Percentiles rank a stretch among this genome's conserved stretches.
Conservation (phyloP, 2,113 vertebrate species). For the Burhinus bistriatus region DNA sequence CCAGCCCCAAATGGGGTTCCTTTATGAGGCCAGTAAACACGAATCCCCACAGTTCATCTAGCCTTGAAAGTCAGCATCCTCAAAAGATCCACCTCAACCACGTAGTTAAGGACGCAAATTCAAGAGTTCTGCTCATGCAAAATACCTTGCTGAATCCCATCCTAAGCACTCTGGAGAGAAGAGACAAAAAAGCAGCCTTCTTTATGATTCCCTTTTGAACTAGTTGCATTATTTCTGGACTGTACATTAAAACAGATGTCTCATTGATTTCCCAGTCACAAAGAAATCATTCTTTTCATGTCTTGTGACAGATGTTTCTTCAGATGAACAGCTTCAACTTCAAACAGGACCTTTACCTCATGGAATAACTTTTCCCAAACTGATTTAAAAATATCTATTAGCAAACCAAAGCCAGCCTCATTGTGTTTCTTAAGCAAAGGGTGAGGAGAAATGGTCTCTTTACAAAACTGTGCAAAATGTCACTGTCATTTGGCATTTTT, state of each 20-base stretch:
- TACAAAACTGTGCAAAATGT: background rate
- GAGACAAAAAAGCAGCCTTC: conserved; percentile 26
- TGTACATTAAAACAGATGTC: conserved; percentile 63
- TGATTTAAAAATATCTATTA: conserved; percentile 22
- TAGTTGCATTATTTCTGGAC: conserved; percentile 30
- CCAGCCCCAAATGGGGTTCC: background rate
- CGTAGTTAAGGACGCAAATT: background rate
- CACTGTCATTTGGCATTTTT: background rate
- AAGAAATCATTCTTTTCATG: conserved; percentile 60
- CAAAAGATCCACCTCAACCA: background rate
- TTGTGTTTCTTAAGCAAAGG: background rate
- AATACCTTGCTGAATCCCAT: background rate
- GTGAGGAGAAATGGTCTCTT: background rate
- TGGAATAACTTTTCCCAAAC: conserved; percentile 34
- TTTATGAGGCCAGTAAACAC: background rate
- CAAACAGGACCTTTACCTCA: conserved; percentile 48
- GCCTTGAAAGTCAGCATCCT: background rate
- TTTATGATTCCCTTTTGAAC: conserved; percentile 38
- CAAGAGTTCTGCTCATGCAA: background rate
- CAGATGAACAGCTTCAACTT: conserved; percentile 12
- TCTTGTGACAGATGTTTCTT: conserved; percentile 50
- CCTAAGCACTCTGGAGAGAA: background rate
- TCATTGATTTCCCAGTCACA: conserved; percentile 58
- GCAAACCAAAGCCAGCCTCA: background rate
- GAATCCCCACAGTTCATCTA: background rate